A percentile compares a stretch with the other conserved stretches of the same genome.
Conservation (phyloP, 2,113 vertebrate species). For the Cavia porcellus region DNA sequence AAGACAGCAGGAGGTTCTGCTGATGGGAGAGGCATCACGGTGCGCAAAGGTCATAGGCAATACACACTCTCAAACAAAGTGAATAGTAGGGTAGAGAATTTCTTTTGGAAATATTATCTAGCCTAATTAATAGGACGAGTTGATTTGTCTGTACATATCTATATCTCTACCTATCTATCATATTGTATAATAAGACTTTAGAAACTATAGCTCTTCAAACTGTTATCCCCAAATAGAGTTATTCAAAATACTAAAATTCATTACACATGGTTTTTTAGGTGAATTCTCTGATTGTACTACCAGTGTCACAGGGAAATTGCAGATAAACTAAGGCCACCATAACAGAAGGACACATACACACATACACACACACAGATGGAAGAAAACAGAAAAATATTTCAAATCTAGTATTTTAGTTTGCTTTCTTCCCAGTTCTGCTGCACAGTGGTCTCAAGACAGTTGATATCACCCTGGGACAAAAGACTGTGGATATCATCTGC, state of each 20-base stretch:
- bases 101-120: background rate
- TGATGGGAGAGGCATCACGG: background rate
- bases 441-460: accelerated
- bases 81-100: accelerated
- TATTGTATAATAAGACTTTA: background rate
- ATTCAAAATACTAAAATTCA: accelerated
- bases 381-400: background rate
- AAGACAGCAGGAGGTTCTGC: accelerated
- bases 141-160: background rate
- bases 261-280: accelerated
- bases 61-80: background rate
- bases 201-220: accelerated
- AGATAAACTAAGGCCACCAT: accelerated
- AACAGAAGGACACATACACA: background rate
- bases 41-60: accelerated
- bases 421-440: no score
- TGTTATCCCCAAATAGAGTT: no score
- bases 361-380: background rate
- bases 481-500: accelerated
- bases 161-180: background rate
- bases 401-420: accelerated
- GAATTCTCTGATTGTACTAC: accelerated
- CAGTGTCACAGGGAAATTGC: background rate
- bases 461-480: accelerated
- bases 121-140: accelerated